These are phyloP conservation scores for Lophura nycthemera DNA, from an alignment of 2,113 vertebrate genomes.

Conservation along the genomic window DNA sequence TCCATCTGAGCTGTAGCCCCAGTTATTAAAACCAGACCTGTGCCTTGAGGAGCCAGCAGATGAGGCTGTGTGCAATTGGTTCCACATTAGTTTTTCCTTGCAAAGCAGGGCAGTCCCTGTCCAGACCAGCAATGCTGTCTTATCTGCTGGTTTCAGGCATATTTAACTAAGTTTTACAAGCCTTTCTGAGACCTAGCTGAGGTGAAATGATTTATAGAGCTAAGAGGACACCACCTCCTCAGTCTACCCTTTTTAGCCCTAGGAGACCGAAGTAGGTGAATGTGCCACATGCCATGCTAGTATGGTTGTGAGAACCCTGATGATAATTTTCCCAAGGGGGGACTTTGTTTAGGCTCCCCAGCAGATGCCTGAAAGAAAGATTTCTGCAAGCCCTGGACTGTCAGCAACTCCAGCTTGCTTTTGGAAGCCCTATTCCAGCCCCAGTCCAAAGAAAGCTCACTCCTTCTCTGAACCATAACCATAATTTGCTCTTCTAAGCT, in stretches of 20 bases:
- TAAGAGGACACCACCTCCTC: background rate
- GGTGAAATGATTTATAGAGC: background rate
- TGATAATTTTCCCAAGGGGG: background rate
- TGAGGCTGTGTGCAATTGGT: background rate
- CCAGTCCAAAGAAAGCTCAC: background rate
- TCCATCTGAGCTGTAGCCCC: slow-evolving; percentile 21
- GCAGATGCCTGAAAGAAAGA: background rate
- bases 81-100: background rate
- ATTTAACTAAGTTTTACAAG: background rate
- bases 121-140: background rate
- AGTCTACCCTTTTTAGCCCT: background rate
- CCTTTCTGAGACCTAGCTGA: background rate
- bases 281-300: background rate
- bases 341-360: background rate
- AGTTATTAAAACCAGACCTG: slow-evolving; percentile 61
- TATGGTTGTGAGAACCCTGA: background rate
- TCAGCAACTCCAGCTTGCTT: background rate
- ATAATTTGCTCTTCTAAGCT: background rate
- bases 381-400: background rate
- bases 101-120: background rate
- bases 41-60: background rate
- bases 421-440: background rate
- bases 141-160: background rate
- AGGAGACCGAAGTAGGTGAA: background rate
- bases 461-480: background rate